Conservation (phyloP, 2,888 invertebrate species). For the Acrobasis repandana region DNA sequence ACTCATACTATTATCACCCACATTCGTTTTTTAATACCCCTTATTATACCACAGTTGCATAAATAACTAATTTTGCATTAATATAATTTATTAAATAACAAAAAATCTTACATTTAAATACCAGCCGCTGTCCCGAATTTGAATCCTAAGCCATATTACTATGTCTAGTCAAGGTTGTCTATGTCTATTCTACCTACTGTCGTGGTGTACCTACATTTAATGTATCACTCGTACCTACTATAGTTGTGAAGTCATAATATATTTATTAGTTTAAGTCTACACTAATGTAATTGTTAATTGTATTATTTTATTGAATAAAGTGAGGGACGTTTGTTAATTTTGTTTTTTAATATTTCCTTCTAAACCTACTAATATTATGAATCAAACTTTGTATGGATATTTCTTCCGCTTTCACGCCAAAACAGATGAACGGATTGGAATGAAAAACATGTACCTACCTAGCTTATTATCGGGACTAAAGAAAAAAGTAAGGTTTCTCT, state of each 20-base stretch:
- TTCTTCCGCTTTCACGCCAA: too few relatives aligned
- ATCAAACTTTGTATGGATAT: too few relatives aligned
- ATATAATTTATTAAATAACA: too few relatives aligned
- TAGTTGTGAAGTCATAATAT: background rate
- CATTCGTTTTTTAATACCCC: too few relatives aligned
- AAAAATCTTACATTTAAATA: too few relatives aligned
- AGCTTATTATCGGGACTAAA: too few relatives aligned
- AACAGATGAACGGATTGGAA: too few relatives aligned
- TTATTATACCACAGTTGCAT: too few relatives aligned
- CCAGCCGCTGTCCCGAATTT: background rate
- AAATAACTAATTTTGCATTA: too few relatives aligned
- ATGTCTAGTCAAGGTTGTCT: background rate
- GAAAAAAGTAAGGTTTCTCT: too few relatives aligned
- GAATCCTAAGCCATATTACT: background rate
- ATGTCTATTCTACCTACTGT: background rate
- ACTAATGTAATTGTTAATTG: conserved; percentile 33
- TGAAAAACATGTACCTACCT: too few relatives aligned
- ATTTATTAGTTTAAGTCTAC: background rate
- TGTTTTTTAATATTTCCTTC: background rate
- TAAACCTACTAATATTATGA: conserved; percentile 9
- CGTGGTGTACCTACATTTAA: conserved; percentile 1
- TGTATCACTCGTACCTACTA: background rate
- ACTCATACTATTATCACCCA: too few relatives aligned
- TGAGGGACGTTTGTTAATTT: conserved; percentile 27
- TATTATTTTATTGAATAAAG: conserved; percentile 42